Base-by-base conservation (phyloP, 2,113 vertebrate genomes). In the Prochilodus magdalenae region DNA sequence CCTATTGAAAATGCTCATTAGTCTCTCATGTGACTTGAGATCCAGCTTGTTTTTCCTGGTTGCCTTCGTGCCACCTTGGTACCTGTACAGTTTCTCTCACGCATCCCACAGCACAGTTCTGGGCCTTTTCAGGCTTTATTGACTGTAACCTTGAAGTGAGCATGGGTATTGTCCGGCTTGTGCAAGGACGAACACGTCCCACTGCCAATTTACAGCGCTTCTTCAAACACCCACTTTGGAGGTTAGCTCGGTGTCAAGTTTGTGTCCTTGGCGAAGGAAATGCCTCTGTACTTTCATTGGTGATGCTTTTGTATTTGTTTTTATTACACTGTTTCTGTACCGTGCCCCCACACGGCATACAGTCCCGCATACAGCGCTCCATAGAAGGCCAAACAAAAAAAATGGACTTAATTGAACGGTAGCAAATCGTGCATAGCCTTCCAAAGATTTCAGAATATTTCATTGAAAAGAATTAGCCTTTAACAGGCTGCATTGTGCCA, bases 101-200 rank as follows among this genome's bases (percentile, higher is more conserved):
- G 40, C 60, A 62, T 55, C 66, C 33, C 53, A 82, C 66, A 20
- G 40, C 29, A 40, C 13, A 44, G 57, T 77, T 55, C 47, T 63
- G 14, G 30, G 57, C 59, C 51, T 77, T 66, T 36, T 22, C 59
- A 20, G 53, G 1, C 15, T 79, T 71, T 60, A 47, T 71, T 79
- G 22, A 85, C 44, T 59, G 44, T 60, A 74, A 78, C 69, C 84
- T 82, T 82, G 80, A 82, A 75, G 51, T 30, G 6, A 84, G 33
- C 14, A 1, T 5, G 49, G 33, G 51, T 22, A 66, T 77, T 67
- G 63, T 82, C n/a, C 29, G 30, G 40, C 40, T 13, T 30, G 12
- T 33, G 49, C 36, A 69, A 82, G 60, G 84, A 75, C 71, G 22
- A 36, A 12, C 26, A 16, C 16, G 40, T 30, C 29, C 20, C 70